phyloP scores from a whole-genome alignment of 2,797 vertebrate species.

The Tangara arthus region DNA sequence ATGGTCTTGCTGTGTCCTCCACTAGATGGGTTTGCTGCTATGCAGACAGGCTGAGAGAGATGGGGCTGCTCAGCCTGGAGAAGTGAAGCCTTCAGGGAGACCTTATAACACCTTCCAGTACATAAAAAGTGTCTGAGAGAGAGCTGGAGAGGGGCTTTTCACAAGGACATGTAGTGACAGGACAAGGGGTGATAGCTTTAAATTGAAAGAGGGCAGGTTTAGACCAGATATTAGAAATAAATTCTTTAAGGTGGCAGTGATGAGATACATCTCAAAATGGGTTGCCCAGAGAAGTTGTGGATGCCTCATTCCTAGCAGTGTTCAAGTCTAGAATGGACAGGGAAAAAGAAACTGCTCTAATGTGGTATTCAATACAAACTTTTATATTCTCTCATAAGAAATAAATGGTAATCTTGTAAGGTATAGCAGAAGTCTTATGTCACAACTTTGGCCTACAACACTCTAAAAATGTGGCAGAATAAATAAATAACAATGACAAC shows the following conservation, averaged over 20 bases:
- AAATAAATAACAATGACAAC: not conserved
- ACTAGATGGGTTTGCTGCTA: not conserved
- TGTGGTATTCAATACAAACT: not conserved
- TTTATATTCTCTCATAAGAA: not conserved
- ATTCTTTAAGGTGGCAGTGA: not conserved
- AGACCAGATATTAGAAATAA: not conserved
- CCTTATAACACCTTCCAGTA: not conserved
- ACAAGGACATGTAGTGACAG: rapidly evolving
- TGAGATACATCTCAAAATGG: not conserved
- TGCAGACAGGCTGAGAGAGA: not conserved
- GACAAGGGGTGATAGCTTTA: not conserved
- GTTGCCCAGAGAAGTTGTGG: not conserved
- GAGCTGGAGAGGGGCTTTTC: not conserved
- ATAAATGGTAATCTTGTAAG: not conserved
- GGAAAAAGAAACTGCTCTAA: not conserved
- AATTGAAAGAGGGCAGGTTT: not conserved
- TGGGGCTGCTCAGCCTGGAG: not conserved
- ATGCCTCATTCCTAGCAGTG: not conserved
- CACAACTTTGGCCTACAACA: not conserved
- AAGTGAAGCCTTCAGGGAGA: not conserved
- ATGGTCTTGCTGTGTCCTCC: not conserved
- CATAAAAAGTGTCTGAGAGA: not conserved
- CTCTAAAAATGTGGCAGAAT: not conserved
- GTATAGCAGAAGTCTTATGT: not conserved
- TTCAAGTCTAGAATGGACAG: not conserved